A percentile compares a stretch with the other conserved stretches of the same genome.
Evolutionary conservation across 2,888 invertebrate genomes (phyloP).

Genomic region (Dasysyrphus albostriatus): DNA sequence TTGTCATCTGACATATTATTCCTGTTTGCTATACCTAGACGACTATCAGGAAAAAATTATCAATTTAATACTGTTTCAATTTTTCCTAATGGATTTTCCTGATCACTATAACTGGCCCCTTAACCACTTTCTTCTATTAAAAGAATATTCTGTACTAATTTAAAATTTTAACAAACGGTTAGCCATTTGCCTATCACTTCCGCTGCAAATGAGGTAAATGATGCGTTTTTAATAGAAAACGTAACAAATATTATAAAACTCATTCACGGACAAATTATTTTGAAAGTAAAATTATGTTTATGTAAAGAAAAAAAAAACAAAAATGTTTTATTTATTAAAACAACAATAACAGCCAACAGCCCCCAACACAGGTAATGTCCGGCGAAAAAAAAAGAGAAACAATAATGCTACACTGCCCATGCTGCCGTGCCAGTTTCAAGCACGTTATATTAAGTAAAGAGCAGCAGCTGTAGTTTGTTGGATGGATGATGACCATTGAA

Average conservation of each 20-base stretch:
- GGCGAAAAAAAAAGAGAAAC: constrained; percentile 2
- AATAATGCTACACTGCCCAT: neutral
- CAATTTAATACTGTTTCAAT: too few species aligned
- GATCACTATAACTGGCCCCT: too few species aligned
- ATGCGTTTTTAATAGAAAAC: constrained; percentile 1
- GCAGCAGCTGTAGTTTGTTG: constrained; percentile 5
- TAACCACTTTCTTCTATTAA: too few species aligned
- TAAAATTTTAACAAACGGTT: neutral
- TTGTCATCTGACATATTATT: too few species aligned
- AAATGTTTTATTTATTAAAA: constrained; percentile 2
- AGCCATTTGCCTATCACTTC: neutral
- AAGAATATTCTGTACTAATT: too few species aligned
- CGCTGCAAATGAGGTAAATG: constrained; percentile 1
- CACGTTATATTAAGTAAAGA: constrained; percentile 5
- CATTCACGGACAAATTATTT: constrained; percentile 41
- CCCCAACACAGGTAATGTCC: constrained; percentile 32
- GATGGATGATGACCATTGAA: constrained; percentile 63
- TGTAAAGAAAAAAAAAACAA: neutral
- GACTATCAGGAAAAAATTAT: too few species aligned
- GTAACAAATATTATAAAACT: constrained; percentile 17
- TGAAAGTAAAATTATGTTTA: constrained; percentile 52
- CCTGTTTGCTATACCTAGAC: too few species aligned
- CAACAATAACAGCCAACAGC: neutral
- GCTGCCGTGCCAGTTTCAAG: constrained; percentile 7
- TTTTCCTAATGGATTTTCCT: too few species aligned